phyloP scores from a whole-genome alignment of 1,140 invertebrate species.

The Zaprionus nigranus region DNA sequence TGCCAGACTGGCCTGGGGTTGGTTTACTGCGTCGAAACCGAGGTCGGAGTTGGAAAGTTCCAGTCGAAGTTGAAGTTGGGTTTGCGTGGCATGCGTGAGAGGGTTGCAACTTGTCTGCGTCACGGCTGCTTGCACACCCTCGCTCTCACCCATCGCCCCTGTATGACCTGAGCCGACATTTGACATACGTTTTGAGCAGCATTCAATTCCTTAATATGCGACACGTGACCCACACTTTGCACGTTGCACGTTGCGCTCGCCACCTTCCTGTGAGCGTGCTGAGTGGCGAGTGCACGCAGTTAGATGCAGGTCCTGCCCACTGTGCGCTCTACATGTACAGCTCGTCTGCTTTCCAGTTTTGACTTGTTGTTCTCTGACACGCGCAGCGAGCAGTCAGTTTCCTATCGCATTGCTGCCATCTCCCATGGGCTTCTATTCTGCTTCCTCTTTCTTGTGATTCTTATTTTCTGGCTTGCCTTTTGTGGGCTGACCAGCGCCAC shows the following conservation, averaged over 20 bases:
- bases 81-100: slow-evolving; percentile 14
- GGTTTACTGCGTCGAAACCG: not conserved
- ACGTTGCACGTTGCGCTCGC: slow-evolving; percentile 49
- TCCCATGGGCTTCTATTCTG: slow-evolving; percentile 21
- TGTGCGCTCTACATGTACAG: slow-evolving; percentile 13
- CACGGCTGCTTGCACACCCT: slow-evolving; percentile 75
- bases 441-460: slow-evolving; percentile 5
- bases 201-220: slow-evolving; percentile 76
- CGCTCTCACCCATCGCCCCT: slow-evolving; percentile 30
- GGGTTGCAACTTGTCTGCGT: slow-evolving; percentile 61
- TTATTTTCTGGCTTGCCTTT: slow-evolving; percentile 11
- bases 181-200: slow-evolving; percentile 76
- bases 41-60: slow-evolving; percentile 6
- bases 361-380: slow-evolving; percentile 78
- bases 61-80: slow-evolving; percentile 2
- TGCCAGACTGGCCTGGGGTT: slow-evolving; percentile 17
- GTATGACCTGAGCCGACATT: slow-evolving; percentile 50
- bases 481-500: slow-evolving; percentile 72
- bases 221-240: slow-evolving; percentile 79
- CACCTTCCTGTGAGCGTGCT: slow-evolving; percentile 43
- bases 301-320: slow-evolving; percentile 67
- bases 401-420: slow-evolving; percentile 61
- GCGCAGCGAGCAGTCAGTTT: slow-evolving; percentile 42
- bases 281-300: slow-evolving; percentile 28
- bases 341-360: slow-evolving; percentile 69